Conservation (phyloP, 1,140 invertebrate genomes). For the Diabrotica undecimpunctata region DNA sequence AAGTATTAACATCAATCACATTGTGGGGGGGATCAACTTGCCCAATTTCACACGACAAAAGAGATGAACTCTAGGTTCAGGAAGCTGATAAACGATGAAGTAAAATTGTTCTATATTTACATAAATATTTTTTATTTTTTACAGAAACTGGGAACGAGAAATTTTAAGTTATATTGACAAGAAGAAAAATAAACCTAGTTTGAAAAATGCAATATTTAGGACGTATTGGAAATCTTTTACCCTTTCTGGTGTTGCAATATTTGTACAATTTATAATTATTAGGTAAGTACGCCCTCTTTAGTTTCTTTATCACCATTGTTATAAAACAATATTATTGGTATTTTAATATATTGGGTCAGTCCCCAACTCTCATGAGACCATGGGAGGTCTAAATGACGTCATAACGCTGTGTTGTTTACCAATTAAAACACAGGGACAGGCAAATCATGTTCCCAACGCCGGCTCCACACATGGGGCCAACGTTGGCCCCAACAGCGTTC, state of each 20-base stretch:
- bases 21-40: background rate
- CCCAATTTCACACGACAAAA: too few species aligned
- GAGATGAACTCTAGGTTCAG: background rate
- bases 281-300: constrained; percentile 26
- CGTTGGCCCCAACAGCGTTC: too few species aligned
- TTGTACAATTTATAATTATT: constrained; percentile 37
- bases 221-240: constrained; percentile 44
- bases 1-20: constrained; percentile 26
- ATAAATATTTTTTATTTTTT: constrained; percentile 47
- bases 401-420: background rate
- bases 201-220: constrained; percentile 44
- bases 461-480: too few species aligned
- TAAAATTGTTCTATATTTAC: background rate
- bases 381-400: background rate
- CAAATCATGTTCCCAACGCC: background rate
- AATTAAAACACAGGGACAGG: background rate
- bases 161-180: constrained; percentile 37
- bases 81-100: background rate
- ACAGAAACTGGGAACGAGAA: constrained; percentile 53
- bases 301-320: background rate
- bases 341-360: background rate
- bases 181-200: constrained; percentile 21
- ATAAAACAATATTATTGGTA: background rate
- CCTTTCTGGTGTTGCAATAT: constrained; percentile 36
- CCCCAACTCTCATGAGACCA: background rate